Evolutionary conservation across 37 sponge, comb jelly and placozoan genomes (phyloP).

Genomic region (Petrosia ficiformis): DNA sequence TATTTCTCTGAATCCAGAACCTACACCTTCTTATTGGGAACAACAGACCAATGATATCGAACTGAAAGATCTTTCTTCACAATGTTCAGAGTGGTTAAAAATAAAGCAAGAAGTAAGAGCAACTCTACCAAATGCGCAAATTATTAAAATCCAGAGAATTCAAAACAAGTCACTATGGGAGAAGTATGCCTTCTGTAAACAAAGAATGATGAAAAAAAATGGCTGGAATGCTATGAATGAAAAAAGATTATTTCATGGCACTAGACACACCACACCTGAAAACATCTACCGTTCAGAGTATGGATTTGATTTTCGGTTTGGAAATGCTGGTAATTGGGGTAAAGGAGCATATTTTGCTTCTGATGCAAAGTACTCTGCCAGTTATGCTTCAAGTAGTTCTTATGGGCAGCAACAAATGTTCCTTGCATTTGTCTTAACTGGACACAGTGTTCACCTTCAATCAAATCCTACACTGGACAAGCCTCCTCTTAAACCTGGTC

Average conservation of each 20-base stretch:
- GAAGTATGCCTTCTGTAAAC: constrained; percentile 34
- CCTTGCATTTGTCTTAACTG: constrained; percentile 51
- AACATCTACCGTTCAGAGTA: constrained; percentile 36
- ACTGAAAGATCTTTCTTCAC: not conserved
- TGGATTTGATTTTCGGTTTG: constrained; percentile 75
- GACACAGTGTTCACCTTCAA: constrained; percentile 8
- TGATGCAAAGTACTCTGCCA: constrained; percentile 69
- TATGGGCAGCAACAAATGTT: constrained; percentile 36
- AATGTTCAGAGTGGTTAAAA: constrained; percentile 27
- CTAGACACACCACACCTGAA: constrained; percentile 32
- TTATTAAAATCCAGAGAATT: constrained; percentile 51
- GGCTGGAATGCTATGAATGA: constrained; percentile 37
- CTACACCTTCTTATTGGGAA: constrained; percentile 29
- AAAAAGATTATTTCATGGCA: constrained; percentile 66
- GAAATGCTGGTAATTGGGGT: constrained; percentile 64
- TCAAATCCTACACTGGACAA: constrained; percentile 10
- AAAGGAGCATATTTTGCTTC: constrained; percentile 82
- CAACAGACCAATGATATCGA: not conserved
- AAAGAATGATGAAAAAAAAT: constrained; percentile 48
- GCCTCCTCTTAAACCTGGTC: constrained; percentile 15
- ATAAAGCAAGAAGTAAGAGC: constrained; percentile 1
- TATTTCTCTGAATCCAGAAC: no score
- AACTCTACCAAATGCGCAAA: constrained; percentile 22
- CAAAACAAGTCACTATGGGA: constrained; percentile 67
- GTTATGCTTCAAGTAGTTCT: constrained; percentile 9